These are phyloP conservation scores for Agapornis canus DNA, from an alignment of 2,797 vertebrate genomes.

Conservation along the genomic window DNA sequence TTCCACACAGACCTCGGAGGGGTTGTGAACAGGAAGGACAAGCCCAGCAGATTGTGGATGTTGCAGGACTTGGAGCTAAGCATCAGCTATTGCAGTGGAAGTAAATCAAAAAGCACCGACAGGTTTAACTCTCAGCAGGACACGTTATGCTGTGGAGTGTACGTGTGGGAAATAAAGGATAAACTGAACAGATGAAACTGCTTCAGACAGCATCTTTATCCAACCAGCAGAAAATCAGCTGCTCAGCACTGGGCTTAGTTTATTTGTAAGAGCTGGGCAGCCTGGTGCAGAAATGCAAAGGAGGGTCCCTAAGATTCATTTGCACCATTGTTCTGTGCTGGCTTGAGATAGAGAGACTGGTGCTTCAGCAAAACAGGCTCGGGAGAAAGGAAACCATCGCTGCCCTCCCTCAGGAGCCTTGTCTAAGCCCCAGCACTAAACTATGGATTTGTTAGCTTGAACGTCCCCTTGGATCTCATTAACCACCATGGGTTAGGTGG, in stretches of 20 bases:
- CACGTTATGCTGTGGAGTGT: rapidly evolving
- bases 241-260: neutral
- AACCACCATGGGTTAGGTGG: neutral
- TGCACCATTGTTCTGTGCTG: neutral
- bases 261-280: neutral
- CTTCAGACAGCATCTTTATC: slow-evolving; percentile 12
- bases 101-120: neutral
- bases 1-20: rapidly evolving
- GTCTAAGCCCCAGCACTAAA: neutral
- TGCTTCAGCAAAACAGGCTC: neutral
- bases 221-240: neutral
- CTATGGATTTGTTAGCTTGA: neutral
- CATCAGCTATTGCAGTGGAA: neutral
- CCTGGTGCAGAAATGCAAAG: neutral
- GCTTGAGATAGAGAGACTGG: neutral
- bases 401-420: neutral
- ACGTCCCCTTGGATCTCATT: neutral
- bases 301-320: neutral
- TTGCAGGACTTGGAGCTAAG: neutral
- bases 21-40: neutral
- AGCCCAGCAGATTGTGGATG: neutral
- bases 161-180: neutral
- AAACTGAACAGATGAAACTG: slow-evolving; percentile 1
- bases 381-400: neutral
- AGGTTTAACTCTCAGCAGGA: neutral